Evolutionary conservation across 2,888 invertebrate species (phyloP).

Genomic region (Phalera bucephala): DNA sequence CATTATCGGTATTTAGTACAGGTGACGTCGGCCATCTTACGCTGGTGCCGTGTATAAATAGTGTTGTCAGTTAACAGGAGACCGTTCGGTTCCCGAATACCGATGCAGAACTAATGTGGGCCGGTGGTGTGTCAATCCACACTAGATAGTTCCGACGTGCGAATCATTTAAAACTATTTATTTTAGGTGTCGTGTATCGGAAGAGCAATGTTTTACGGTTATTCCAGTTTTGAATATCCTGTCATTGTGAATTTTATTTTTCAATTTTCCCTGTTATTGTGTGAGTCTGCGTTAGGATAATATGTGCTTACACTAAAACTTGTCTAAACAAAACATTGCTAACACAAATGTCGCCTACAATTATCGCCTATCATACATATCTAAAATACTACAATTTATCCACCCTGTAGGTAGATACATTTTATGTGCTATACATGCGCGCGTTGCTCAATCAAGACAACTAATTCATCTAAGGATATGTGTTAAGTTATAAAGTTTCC

Average conservation of each 20-base stretch:
- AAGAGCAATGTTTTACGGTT: background rate
- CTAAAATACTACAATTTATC: too few species aligned
- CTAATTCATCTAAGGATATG: too few species aligned
- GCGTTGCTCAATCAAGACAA: too few species aligned
- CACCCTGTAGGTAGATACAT: too few species aligned
- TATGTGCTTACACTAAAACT: too few species aligned
- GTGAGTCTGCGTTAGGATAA: conserved; percentile 1
- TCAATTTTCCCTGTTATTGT: conserved; percentile 7
- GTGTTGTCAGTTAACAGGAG: conserved; percentile 68
- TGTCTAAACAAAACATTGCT: too few species aligned
- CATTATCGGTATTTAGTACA: conserved; percentile 39
- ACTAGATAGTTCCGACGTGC: conserved; percentile 30
- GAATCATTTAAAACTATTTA: conserved; percentile 34
- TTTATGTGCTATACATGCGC: too few species aligned
- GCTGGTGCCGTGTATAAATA: conserved; percentile 63
- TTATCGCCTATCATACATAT: too few species aligned
- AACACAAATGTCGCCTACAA: too few species aligned
- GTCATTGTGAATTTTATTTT: conserved; percentile 4
- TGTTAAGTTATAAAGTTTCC: too few species aligned
- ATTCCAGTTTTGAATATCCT: background rate
- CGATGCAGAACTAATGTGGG: conserved; percentile 66
- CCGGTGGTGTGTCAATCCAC: conserved; percentile 64
- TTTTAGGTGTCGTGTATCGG: conserved; percentile 21
- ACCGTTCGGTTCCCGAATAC: conserved; percentile 70
- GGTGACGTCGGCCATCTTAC: conserved; percentile 44